These are phyloP conservation scores for Ammodytes dubius DNA, from an alignment of 2,113 vertebrate species.

Conservation along the genomic window DNA sequence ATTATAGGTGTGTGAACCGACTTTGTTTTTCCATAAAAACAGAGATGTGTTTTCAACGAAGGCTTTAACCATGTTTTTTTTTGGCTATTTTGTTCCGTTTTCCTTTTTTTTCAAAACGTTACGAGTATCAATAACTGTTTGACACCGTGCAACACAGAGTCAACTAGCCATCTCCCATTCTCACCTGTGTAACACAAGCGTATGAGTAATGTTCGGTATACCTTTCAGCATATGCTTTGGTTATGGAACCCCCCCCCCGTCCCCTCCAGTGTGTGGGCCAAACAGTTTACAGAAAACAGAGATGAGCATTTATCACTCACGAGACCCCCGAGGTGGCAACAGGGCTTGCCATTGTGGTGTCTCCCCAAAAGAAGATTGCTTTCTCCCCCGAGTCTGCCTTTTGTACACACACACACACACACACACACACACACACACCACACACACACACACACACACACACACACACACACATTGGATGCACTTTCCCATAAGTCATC, in stretches of 20 bases:
- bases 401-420: conserved; percentile 14
- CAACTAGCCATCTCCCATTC: background rate
- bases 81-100: background rate
- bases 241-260: conserved; percentile 7
- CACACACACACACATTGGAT: conserved; percentile 34
- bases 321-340: conserved; percentile 50
- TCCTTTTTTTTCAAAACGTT: background rate
- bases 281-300: conserved; percentile 51
- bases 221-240: conserved; percentile 32
- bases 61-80: background rate
- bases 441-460: background rate
- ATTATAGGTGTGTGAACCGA: background rate
- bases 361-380: conserved; percentile 57
- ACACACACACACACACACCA: no score
- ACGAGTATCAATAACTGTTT: background rate
- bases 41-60: background rate
- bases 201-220: background rate
- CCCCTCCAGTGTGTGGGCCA: conserved; percentile 16
- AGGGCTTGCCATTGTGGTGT: conserved; percentile 47
- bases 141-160: background rate
- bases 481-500: conserved; percentile 73
- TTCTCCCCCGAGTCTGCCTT: conserved; percentile 65
- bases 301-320: conserved; percentile 65
- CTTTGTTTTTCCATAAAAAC: conserved; percentile 6
- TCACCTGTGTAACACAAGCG: background rate